Conservation (phyloP, 2,888 invertebrate species). For the Catocala sponsa region DNA sequence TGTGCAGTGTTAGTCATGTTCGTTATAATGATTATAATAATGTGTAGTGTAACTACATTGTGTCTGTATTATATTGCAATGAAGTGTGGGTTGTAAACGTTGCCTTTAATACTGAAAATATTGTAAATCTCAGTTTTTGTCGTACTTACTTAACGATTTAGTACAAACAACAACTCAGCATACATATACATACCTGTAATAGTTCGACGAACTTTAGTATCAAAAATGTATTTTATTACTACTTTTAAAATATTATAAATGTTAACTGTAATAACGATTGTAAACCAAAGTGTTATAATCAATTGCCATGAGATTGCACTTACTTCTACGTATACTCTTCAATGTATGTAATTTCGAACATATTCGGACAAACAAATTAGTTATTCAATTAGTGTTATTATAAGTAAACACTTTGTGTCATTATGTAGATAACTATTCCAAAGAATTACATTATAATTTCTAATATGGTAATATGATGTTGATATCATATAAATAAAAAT, state of each 20-base stretch:
- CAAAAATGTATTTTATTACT: neutral
- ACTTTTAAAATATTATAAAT: neutral
- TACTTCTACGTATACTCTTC: neutral
- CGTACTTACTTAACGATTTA: conserved; percentile 20
- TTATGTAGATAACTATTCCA: conserved; percentile 55
- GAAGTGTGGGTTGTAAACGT: conserved; percentile 50
- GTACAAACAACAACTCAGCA: neutral
- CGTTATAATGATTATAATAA: conserved; percentile 46
- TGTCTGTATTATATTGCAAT: conserved; percentile 61
- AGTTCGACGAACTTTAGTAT: neutral
- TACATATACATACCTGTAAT: neutral
- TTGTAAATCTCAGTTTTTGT: conserved; percentile 17
- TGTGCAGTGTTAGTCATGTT: conserved; percentile 58
- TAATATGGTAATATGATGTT: conserved; percentile 36
- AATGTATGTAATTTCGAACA: conserved; percentile 4
- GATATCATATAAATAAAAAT: conserved; percentile 23
- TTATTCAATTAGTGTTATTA: conserved; percentile 26
- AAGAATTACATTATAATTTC: conserved; percentile 55
- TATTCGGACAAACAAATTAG: conserved; percentile 12
- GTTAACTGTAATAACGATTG: neutral
- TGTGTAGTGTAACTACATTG: conserved; percentile 71
- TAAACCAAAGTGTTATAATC: neutral
- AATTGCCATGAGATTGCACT: conserved; percentile 3
- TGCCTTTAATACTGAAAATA: conserved; percentile 24
- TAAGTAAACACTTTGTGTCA: conserved; percentile 36